Base-by-base conservation (phyloP, 2,888 invertebrate species). In the Allolobophora icterica region DNA sequence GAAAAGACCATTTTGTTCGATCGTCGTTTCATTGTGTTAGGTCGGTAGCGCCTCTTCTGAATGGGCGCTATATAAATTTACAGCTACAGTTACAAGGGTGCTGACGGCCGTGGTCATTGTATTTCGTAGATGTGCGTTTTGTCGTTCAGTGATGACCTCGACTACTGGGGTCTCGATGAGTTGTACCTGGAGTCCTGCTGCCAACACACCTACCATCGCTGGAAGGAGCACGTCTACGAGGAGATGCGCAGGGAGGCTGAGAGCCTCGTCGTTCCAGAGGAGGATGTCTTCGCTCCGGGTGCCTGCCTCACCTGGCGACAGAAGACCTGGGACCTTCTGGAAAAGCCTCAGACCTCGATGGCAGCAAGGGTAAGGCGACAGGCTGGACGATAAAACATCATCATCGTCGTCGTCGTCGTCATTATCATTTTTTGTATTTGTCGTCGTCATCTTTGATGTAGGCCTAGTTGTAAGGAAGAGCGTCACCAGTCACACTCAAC, bases 171-270 rank as follows among this genome's bases (percentile, higher is more conserved):
- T 93, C 98, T 99, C 92, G 99, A 99, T 96, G 99, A 99, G 96
- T 96, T 99, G 92, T 99, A 99, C 95, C 96, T 99, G 94, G 99
- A 99, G 96, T 98, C 98, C 91, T 99, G 99, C 96, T 99, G 99
- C 95, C 99, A 99, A 96, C 99, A 99, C 96, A 98, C 98, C 95
- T 99, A 99, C 96, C 98, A 99, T 96, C 99, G 99, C 96, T 96
- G 98, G 93, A 99, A 99, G 95, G 99, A 99, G 96, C 98, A 99
- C 95, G 98, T 99, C 96, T 99, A 98, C 96, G 99, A 99, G 96
- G 99, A 99, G 96, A 99, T 99, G 98, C 96, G 99, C 93, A 99
- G 99, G 95, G 99, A 99, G 96, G 98, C 98, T 30, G 99, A 99
- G 95, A 98, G 98, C 93, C 96, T 99, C 93, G 96, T 98, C 91